Evolutionary conservation across 53 echinoderm and acorn worm species (phyloP), one percentile per base, ranked within the genome.

Genomic region (Luidia sarsii): DNA sequence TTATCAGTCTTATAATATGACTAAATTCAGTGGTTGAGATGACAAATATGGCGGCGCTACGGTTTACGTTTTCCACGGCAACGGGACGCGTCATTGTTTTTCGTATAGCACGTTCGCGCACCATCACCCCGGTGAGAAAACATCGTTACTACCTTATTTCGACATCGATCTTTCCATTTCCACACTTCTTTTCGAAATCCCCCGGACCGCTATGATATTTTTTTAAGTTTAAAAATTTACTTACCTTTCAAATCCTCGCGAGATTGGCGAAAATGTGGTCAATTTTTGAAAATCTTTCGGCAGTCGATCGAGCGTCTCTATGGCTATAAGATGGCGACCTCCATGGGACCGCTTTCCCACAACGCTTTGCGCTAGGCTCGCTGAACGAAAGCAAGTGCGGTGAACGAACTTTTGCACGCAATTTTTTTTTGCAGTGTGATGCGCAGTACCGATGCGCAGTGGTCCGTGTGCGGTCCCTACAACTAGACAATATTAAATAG

Each of bases 371-470:
- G 63, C 33, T 11, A 63, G 33, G 34, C 63, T 4, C 22, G 4
- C 63, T 33, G 35, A 33, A 33, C 63, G 34, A n/a, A 32, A 34
- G 22, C 35, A 6, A 34, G 7, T 8, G 4, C 4, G 15, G 35
- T 16, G 22, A n/a, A 63, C 63, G 34, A n/a, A 63, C 3, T 63
- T 63, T 63, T 63, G 63, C 18, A 63, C 35, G 35, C 63, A 33
- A 63, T 34, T 34, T 34, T 33, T 33, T 63, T 63, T 36, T 18
- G 33, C 63, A 33, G 33, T 63, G 63, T 63, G 16, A 63, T 63
- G 63, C 35, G 63, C 63, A 63, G 63, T 34, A 7, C 14, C 63
- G 63, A 33, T 63, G 63, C 63, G 35, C 63, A 63, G 63, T 63
- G 35, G 63, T 18, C 36, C 13, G 63, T 63, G 4, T 63, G 63